Conservation (phyloP, 2,797 vertebrate genomes). For the Platyrinchus mystaceus region DNA sequence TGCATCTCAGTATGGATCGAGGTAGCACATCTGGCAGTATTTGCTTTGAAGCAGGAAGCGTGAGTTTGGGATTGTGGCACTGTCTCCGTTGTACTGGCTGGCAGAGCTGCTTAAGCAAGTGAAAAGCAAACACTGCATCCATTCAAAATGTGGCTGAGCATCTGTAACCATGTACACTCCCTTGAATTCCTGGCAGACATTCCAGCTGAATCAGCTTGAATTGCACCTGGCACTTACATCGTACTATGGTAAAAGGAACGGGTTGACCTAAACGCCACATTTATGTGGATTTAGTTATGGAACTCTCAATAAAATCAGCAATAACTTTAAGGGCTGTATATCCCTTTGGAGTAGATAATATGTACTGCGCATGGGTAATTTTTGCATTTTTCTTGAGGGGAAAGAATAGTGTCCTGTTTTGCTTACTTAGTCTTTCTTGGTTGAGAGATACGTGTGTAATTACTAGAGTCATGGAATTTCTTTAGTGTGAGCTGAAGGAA, state of each 20-base stretch:
- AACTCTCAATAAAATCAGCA: conserved; percentile 35
- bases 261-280: conserved; percentile 34
- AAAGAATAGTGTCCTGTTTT: background rate
- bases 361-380: background rate
- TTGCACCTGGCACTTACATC: conserved; percentile 46
- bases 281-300: conserved; percentile 57
- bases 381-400: background rate
- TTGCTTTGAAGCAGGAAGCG: conserved; percentile 28
- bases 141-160: conserved; percentile 44
- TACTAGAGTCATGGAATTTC: background rate
- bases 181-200: conserved; percentile 56
- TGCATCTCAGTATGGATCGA: background rate
- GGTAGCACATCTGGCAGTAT: conserved; percentile 42
- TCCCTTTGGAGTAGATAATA: background rate
- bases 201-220: conserved; percentile 62
- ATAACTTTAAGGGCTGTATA: background rate
- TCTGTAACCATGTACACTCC: conserved; percentile 26
- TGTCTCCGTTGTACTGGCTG: background rate
- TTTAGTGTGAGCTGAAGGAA: conserved; percentile 7
- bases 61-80: conserved; percentile 5
- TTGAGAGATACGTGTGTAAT: background rate
- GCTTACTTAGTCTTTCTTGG: background rate
- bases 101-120: conserved; percentile 3
- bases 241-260: conserved; percentile 1
- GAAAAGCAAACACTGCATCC: conserved; percentile 32